phyloP scores from a whole-genome alignment of 2,888 invertebrate species.

The Acronicta aceris region DNA sequence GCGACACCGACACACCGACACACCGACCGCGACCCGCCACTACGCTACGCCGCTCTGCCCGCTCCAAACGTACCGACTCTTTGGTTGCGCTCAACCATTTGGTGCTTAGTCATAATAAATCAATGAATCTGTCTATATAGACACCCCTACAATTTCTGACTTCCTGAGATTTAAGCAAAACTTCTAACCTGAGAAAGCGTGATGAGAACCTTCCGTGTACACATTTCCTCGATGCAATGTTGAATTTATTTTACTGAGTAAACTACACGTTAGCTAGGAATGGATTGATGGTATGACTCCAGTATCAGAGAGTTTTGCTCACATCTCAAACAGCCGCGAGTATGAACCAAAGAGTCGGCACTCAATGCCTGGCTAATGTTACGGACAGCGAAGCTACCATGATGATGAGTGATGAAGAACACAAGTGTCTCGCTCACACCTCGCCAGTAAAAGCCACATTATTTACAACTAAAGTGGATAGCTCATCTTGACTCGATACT shows the following conservation, averaged over 20 bases:
- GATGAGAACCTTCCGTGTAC: too few relatives aligned
- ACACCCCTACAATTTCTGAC: too few relatives aligned
- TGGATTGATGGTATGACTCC: too few relatives aligned
- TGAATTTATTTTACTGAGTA: too few relatives aligned
- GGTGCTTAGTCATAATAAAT: background rate
- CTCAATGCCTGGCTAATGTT: conserved; percentile 67
- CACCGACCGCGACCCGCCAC: conserved; percentile 44
- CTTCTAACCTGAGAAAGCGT: background rate
- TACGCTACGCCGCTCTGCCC: conserved; percentile 62
- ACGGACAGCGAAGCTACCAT: conserved; percentile 67
- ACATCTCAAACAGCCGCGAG: conserved; percentile 1
- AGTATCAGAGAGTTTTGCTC: background rate
- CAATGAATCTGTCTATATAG: background rate
- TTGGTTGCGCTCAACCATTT: conserved; percentile 19
- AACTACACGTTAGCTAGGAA: too few relatives aligned
- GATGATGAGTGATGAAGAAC: conserved; percentile 68
- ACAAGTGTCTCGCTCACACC: conserved; percentile 68
- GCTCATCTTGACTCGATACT: conserved; percentile 10
- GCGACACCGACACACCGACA: too few relatives aligned
- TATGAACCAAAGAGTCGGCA: conserved; percentile 72
- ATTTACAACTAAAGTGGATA: conserved; percentile 36
- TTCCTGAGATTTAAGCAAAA: conserved; percentile 9
- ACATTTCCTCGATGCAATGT: too few relatives aligned
- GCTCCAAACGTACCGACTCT: conserved; percentile 54
- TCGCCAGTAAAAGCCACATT: conserved; percentile 65